phyloP scores from a whole-genome alignment of 1,140 invertebrate species.

The Caenorhabditis briggsae region DNA sequence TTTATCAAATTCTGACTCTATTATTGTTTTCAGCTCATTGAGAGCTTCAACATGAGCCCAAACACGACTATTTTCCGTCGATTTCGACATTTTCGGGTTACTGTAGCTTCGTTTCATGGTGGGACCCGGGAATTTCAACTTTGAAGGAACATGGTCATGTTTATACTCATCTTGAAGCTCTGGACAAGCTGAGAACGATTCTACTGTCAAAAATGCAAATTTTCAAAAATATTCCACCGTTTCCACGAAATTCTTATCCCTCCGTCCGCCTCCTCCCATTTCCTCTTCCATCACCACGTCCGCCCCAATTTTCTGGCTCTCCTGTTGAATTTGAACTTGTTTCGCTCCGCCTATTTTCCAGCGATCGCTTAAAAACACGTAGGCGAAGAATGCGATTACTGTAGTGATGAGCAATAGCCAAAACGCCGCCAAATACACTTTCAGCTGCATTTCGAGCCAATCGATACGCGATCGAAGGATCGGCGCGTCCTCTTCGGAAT shows the following conservation, averaged over 20 bases:
- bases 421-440: conserved; percentile 68
- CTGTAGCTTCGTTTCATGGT: too few species aligned
- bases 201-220: neutral
- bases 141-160: too few species aligned
- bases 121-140: too few species aligned
- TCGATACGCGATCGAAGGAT: conserved; percentile 68
- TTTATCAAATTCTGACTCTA: too few species aligned
- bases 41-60: too few species aligned
- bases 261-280: neutral
- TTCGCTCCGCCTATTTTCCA: conserved; percentile 63
- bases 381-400: conserved; percentile 72
- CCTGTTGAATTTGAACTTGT: conserved; percentile 54
- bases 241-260: conserved; percentile 61
- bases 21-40: too few species aligned
- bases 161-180: too few species aligned
- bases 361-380: conserved; percentile 71
- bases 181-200: too few species aligned
- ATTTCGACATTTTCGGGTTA: too few species aligned
- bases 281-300: neutral
- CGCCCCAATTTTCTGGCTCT: neutral
- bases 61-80: too few species aligned
- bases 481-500: conserved; percentile 49
- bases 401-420: conserved; percentile 68
- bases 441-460: conserved; percentile 72
- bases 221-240: conserved; percentile 21